Evolutionary conservation across 2,888 invertebrate genomes (phyloP).

Genomic region (Eulithis prunata): DNA sequence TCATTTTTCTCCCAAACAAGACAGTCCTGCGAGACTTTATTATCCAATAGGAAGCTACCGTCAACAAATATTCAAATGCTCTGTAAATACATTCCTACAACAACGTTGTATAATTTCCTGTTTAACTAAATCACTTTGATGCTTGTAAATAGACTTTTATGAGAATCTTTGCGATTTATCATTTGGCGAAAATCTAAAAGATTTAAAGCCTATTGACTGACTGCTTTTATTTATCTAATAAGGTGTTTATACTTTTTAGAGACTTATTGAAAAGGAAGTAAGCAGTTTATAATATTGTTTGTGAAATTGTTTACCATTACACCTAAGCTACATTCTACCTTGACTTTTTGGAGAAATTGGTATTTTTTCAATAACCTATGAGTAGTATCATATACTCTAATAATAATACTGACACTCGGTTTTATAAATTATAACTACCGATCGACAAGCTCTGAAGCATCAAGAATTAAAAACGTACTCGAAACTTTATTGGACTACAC

Average conservation of each 20-base stretch:
- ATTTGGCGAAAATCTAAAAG: conserved; percentile 40
- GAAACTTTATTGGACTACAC: neutral
- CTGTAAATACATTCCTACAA: conserved; percentile 59
- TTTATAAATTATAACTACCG: neutral
- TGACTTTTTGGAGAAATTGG: too few species aligned
- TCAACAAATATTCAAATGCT: conserved; percentile 67
- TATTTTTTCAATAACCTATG: neutral
- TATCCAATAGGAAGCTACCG: conserved; percentile 79
- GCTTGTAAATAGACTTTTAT: conserved; percentile 67
- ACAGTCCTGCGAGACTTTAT: conserved; percentile 70
- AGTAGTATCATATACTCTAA: too few species aligned
- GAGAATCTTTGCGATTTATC: conserved; percentile 54
- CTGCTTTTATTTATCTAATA: conserved; percentile 16
- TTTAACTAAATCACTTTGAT: conserved; percentile 75
- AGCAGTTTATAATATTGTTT: conserved; percentile 3
- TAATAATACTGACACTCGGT: too few species aligned
- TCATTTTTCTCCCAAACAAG: conserved; percentile 72
- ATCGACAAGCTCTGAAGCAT: too few species aligned
- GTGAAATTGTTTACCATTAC: neutral
- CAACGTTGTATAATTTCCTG: conserved; percentile 78
- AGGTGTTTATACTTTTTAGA: too few species aligned
- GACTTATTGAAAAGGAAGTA: conserved; percentile 4
- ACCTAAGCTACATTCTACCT: too few species aligned
- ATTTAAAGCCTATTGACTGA: conserved; percentile 28
- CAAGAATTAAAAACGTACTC: neutral